These are phyloP conservation scores for Suncus etruscus DNA, from an alignment of 2,113 vertebrate species.

Conservation along the genomic window DNA sequence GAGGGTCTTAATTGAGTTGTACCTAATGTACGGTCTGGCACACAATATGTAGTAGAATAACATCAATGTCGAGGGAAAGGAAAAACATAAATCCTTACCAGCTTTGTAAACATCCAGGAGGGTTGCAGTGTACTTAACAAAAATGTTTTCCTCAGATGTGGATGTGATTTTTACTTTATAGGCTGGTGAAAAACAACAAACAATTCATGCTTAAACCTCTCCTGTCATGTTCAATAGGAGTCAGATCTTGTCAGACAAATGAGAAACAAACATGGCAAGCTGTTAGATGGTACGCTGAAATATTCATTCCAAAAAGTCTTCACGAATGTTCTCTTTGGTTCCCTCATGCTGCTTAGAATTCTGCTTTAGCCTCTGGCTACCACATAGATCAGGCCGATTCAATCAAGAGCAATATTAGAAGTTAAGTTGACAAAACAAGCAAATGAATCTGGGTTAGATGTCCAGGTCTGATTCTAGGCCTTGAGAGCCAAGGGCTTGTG, in stretches of 20 bases:
- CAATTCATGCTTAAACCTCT: background rate
- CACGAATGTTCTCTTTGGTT: background rate
- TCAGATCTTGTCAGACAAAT: background rate
- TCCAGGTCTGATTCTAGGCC: background rate
- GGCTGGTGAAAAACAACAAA: slow-evolving; percentile 83
- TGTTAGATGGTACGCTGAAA: background rate
- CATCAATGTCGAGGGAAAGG: background rate
- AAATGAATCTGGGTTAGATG: background rate
- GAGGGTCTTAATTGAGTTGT: background rate
- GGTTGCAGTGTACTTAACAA: slow-evolving; percentile 90
- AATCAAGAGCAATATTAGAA: background rate
- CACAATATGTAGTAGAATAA: background rate
- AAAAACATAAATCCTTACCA: slow-evolving; percentile 82
- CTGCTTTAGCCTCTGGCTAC: background rate
- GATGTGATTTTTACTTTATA: slow-evolving; percentile 90
- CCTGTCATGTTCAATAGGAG: background rate
- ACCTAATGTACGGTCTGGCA: background rate
- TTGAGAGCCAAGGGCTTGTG: background rate
- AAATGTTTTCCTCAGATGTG: slow-evolving; percentile 89
- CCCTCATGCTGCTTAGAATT: background rate
- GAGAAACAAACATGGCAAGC: background rate
- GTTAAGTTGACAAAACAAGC: background rate
- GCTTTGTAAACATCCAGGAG: slow-evolving; percentile 91
- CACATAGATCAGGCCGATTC: background rate
- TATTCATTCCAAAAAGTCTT: slow-evolving; percentile 11